These are phyloP conservation scores for Caenorhabditis uteleia DNA, from an alignment of 2,888 invertebrate species.

Conservation along the genomic window DNA sequence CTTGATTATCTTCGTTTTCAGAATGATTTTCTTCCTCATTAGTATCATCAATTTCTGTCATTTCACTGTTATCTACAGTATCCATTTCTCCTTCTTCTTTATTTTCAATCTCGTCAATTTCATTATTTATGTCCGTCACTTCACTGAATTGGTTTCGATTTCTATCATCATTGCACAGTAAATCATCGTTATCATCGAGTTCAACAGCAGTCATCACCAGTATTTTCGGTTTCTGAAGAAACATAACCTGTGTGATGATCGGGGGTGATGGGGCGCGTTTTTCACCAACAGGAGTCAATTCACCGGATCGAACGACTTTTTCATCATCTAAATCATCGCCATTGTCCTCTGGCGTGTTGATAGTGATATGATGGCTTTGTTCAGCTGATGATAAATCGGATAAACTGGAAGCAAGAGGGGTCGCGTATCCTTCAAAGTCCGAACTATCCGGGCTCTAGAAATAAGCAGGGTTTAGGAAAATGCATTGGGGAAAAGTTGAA, in stretches of 20 bases:
- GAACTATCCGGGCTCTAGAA: slow-evolving; percentile 37
- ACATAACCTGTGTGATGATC: slow-evolving; percentile 13
- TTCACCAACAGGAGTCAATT: slow-evolving; percentile 23
- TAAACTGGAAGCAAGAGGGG: slow-evolving; percentile 27
- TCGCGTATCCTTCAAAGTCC: slow-evolving; percentile 34
- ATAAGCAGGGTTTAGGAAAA: too few species aligned
- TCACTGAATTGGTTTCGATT: neutral
- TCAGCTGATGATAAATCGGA: slow-evolving; percentile 2
- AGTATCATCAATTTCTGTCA: neutral
- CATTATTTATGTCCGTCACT: neutral
- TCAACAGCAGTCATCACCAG: slow-evolving; percentile 18
- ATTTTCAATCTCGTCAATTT: neutral
- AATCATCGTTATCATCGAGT: neutral
- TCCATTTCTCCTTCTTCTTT: neutral
- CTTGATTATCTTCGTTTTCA: slow-evolving; percentile 1
- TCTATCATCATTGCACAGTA: neutral
- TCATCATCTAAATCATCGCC: neutral
- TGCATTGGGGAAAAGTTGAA: too few species aligned
- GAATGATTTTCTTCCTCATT: slow-evolving; percentile 3
- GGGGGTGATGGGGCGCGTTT: slow-evolving; percentile 17
- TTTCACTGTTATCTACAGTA: neutral
- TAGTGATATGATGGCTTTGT: slow-evolving; percentile 1
- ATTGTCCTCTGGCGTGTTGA: slow-evolving; percentile 4
- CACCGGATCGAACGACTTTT: slow-evolving; percentile 9
- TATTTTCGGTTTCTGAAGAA: slow-evolving; percentile 30